Evolutionary conservation across 2,113 vertebrate genomes (phyloP).

Genomic region (Symphodus melops): DNA sequence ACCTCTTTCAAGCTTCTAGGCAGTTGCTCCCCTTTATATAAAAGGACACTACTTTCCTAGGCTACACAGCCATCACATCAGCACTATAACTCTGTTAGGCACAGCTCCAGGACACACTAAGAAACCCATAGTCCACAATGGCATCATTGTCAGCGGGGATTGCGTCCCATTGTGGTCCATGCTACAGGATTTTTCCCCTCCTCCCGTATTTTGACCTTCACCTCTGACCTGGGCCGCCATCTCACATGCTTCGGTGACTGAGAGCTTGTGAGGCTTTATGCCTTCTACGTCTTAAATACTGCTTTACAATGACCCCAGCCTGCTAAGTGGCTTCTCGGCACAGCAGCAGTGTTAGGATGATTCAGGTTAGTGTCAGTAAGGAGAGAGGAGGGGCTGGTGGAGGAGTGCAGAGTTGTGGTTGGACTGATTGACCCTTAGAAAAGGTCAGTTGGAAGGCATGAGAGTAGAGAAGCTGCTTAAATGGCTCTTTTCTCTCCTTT

Average conservation of each 20-base stretch:
- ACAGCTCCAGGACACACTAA: constrained; percentile 80
- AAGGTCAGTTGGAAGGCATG: constrained; percentile 78
- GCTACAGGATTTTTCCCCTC: constrained; percentile 80
- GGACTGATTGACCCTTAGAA: constrained; percentile 72
- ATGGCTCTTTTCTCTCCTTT: constrained; percentile 76
- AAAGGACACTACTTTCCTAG: constrained; percentile 70
- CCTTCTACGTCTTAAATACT: constrained; percentile 60
- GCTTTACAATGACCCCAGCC: constrained; percentile 60
- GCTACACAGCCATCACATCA: constrained; percentile 73
- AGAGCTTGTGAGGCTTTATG: constrained; percentile 61
- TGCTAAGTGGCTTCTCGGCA: constrained; percentile 68
- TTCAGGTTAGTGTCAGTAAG: constrained; percentile 68
- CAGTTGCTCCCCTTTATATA: constrained; percentile 55
- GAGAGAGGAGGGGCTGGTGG: background rate
- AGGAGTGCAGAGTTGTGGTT: constrained; percentile 50
- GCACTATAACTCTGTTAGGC: constrained; percentile 83
- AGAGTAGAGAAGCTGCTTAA: constrained; percentile 77
- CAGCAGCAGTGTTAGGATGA: constrained; percentile 50
- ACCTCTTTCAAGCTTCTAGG: constrained; percentile 67
- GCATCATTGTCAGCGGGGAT: constrained; percentile 79
- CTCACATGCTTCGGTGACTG: constrained; percentile 64
- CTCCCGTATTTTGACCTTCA: constrained; percentile 79
- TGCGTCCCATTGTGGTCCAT: constrained; percentile 72
- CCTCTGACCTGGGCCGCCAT: constrained; percentile 73
- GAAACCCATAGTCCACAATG: constrained; percentile 75